Base-by-base conservation (phyloP, 2,113 vertebrate genomes). In the Mirza zaza region DNA sequence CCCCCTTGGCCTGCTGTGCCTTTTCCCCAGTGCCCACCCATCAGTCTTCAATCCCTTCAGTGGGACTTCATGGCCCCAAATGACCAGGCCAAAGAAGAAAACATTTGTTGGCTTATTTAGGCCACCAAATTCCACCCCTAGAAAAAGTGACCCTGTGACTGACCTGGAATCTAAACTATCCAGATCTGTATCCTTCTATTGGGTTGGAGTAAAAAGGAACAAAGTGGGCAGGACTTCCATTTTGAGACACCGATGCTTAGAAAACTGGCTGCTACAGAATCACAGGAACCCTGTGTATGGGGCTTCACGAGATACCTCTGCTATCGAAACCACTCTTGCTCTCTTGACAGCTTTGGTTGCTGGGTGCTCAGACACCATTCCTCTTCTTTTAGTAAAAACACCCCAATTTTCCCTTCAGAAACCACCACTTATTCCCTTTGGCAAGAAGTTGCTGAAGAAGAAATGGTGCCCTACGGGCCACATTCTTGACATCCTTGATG, bases 341-440 rank as follows among this genome's bases (percentile, higher is more conserved):
- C 36, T 73, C 18, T 52, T 79, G 76, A 34, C 29, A 52, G 34
- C 10, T 21, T 1, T 52, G 18, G 32, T 79, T 52, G 17, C 48
- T 79, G 48, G 15, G 9, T 79, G 10, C 15, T n/a, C 17, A 79
- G 76, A 18, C 48, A 52, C 32, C 5, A 13, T n/a, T n/a, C 11
- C 20, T 52, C 76, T 77, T 77, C 45, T 79, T 32, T 15, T 50
- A 42, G 45, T 50, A 77, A 77, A 77, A 77, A 50, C 17, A 50
- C 8, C 45, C 17, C 17, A 8, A 0, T 50, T 32, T 76, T 39
- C 18, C 48, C 76, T 79, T 52, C 13, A 9, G 76, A 79, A n/a
- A 79, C 10, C 48, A 79, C 48, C 0, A 12, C 10, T 79, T 79
- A 34, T 23, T 13, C 48, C 18, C 50, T 79, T 32, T 36, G 75